Base-by-base conservation (phyloP, 2,888 invertebrate genomes). In the Leptopterna dolabrata region DNA sequence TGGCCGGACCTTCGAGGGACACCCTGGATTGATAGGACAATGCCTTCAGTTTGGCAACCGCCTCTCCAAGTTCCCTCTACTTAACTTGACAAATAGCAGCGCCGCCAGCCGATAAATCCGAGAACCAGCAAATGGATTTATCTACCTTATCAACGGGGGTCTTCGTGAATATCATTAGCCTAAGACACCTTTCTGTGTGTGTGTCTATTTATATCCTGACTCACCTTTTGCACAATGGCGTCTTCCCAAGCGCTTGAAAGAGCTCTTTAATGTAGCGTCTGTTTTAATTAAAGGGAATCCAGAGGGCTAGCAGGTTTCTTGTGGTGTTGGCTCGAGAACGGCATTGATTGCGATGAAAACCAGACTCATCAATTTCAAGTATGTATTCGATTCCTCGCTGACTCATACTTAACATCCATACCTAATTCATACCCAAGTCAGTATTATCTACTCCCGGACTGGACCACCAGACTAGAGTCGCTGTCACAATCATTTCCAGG, bases 91-190 rank as follows among this genome's bases (percentile, higher is more conserved):
- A 81, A 81, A 81, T 81, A 81, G 81, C 51, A 30, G n/a, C 2
- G 27, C 81, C 19, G 51, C 47, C 16, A 0, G 36, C 81, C 81
- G 81, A 81, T 81, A 81, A 81, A 81, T 81, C 81, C 55, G 51
- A 27, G 41, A 29, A 43, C 73, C 55, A 55, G 51, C 81, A 55
- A 81, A 81, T 55, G 81, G 81, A 81, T 81, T 81, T 81, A 81
- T 81, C 81, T 81, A 55, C 81, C 81, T 81, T 81, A 81, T 81
- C 81, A 55, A 81, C 55, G 29, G 51, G 63, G 41, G 78, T 27
- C 55, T 81, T 81, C 81, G 81, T 81, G 81, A 81, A 81, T 81
- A 81, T 81, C 81, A 81, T 78, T 78, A 78, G 78, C 78, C 27
- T 29, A 16, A 24, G 47, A 78, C 78, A 78, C 78, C 78, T 78